Base-by-base conservation (phyloP, 2,888 invertebrate genomes). In the Pimpla rufipes region DNA sequence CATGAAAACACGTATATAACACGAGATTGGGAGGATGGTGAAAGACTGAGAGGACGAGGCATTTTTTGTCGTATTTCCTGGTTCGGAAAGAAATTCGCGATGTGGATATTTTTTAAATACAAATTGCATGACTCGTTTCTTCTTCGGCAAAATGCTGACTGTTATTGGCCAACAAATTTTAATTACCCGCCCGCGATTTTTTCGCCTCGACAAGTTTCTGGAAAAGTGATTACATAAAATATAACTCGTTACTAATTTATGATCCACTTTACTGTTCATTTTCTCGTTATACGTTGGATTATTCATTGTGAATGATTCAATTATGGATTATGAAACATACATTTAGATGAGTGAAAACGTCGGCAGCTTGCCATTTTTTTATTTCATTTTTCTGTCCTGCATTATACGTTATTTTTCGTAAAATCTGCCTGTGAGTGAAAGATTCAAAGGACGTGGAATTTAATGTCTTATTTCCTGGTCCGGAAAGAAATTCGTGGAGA, bases 151-250 rank as follows among this genome's bases (percentile, higher is more conserved):
- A 29, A 29, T 29, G 29, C 29, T 3, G 29, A 2, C 29, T 50
- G 10, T 50, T 47, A 50, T 37, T 6, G 37, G 18, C 18, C 40
- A 64, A 40, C 50, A 68, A 50, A 68, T 68, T 18, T n/a, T 6
- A 10, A 67, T 68, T 35, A 35, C 35, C 29, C 13, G 3, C 11
- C 16, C 18, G 8, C n/a, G 47, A 5, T 3, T 2, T 29, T 47
- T 10, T 18, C 35, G 47, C 11, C 29, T 4, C 8, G 45, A 67
- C 18, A 11, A 62, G 2, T 29, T 3, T 35, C 29, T 29, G 8
- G 47, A 7, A 35, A 50, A 67, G 23, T 11, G 13, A 66, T 47
- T 18, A 16, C 29, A 16, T 18, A n/a, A 67, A 35, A 67, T 35
- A 50, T 47, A 47, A 10, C 47, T 16, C 35, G 29, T 18, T 3